Evolutionary conservation across 2,797 vertebrate species (phyloP).

Genomic region (Neomorphus geoffroyi): DNA sequence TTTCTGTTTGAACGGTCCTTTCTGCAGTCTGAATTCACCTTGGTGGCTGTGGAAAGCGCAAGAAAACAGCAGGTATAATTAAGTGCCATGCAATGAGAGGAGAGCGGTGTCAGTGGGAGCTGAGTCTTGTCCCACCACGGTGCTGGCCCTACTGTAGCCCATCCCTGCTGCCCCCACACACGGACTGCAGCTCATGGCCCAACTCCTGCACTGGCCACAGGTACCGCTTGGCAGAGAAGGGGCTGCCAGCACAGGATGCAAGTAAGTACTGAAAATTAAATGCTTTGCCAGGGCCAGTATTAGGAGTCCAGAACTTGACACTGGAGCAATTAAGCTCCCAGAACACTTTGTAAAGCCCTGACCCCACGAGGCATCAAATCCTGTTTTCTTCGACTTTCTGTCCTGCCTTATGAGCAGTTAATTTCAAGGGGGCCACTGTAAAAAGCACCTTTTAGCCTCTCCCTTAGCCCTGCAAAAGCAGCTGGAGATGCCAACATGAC

Average conservation of each 20-base stretch:
- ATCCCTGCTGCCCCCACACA: fast-evolving
- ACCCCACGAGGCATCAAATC: slow-evolving; percentile 15
- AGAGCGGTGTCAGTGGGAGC: fast-evolving
- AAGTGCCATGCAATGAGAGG: neutral
- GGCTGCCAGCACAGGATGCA: neutral
- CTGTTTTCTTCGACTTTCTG: slow-evolving; percentile 57
- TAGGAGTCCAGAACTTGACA: neutral
- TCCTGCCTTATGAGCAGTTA: slow-evolving; percentile 28
- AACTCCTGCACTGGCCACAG: neutral
- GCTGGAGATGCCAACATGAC: neutral
- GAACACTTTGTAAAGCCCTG: slow-evolving; percentile 27
- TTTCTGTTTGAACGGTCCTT: neutral
- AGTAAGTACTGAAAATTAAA: neutral
- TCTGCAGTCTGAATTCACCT: neutral
- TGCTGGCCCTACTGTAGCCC: neutral
- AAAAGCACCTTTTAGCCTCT: neutral
- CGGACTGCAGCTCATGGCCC: neutral
- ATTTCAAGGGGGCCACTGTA: neutral
- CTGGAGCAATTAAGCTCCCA: neutral
- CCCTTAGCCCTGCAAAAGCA: neutral
- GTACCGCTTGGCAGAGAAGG: neutral
- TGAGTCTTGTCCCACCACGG: fast-evolving
- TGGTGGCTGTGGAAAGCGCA: fast-evolving
- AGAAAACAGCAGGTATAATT: neutral
- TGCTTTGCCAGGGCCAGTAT: neutral